A percentile compares a stretch with the other conserved stretches of the same genome.
Evolutionary conservation across 2,113 vertebrate species (phyloP).

Genomic region (Channa maculata): DNA sequence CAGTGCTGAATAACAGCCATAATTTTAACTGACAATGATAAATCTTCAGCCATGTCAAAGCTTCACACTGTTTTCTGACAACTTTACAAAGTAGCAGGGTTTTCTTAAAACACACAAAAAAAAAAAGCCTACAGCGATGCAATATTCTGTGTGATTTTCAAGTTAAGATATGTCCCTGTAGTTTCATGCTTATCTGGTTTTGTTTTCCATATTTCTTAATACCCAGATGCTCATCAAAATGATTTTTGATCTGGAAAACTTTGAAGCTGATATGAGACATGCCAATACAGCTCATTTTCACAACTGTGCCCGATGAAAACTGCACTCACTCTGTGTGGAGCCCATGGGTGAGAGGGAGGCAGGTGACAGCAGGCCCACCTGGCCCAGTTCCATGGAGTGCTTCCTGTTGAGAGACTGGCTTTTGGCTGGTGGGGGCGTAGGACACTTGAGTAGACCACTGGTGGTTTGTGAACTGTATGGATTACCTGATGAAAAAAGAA

Average conservation of each 20-base stretch:
- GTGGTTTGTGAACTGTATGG: constrained; percentile 88
- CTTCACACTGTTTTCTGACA: not conserved
- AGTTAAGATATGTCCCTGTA: not conserved
- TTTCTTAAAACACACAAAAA: not conserved
- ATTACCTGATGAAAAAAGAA: constrained; percentile 80
- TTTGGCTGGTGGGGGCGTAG: constrained; percentile 93
- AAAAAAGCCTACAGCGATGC: constrained; percentile 5
- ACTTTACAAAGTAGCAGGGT: not conserved
- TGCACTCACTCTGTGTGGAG: constrained; percentile 94
- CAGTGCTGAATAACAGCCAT: not conserved
- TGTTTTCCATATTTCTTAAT: constrained; percentile 17
- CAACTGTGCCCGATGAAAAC: not conserved
- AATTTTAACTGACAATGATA: not conserved
- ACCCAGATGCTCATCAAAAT: constrained; percentile 9
- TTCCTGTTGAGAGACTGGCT: constrained; percentile 92
- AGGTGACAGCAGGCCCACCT: constrained; percentile 93
- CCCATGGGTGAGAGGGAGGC: constrained; percentile 93
- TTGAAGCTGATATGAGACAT: constrained; percentile 11
- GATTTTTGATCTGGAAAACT: constrained; percentile 39
- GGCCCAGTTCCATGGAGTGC: constrained; percentile 92
- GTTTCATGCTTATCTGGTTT: not conserved
- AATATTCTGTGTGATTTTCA: not conserved
- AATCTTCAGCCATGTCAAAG: not conserved
- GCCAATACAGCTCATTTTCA: not conserved
- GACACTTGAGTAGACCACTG: constrained; percentile 94